Conservation (phyloP, 2,888 invertebrate species). For the Eumacrocentrus americanus region DNA sequence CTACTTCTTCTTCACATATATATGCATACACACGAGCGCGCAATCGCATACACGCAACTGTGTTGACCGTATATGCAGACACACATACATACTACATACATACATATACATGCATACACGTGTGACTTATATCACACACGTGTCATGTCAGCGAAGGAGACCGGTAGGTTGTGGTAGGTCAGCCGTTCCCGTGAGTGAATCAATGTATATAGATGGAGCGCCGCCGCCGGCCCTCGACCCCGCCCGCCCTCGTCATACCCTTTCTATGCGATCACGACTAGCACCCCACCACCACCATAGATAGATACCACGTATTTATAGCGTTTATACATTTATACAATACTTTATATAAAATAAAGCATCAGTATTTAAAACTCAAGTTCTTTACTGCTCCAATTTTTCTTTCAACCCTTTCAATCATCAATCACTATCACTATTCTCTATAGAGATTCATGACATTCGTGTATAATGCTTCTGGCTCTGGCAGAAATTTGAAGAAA, state of each 20-base stretch:
- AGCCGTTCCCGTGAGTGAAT: slow-evolving; percentile 60
- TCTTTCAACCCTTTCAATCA: neutral
- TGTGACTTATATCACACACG: slow-evolving; percentile 50
- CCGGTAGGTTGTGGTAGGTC: slow-evolving; percentile 61
- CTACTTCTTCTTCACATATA: slow-evolving; percentile 37
- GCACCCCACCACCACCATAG: slow-evolving; percentile 61
- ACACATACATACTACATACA: slow-evolving; percentile 49
- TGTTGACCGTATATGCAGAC: slow-evolving; percentile 34
- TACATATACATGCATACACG: slow-evolving; percentile 52
- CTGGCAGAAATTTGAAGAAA: too few relatives aligned
- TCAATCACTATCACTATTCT: neutral
- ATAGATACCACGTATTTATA: slow-evolving; percentile 63
- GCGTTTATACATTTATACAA: slow-evolving; percentile 63
- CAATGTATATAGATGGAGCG: slow-evolving; percentile 62
- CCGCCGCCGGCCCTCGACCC: slow-evolving; percentile 61
- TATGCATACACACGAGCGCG: slow-evolving; percentile 29
- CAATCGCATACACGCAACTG: slow-evolving; percentile 26
- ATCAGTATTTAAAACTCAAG: slow-evolving; percentile 61
- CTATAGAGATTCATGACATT: neutral
- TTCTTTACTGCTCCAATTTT: neutral
- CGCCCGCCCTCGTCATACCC: slow-evolving; percentile 61
- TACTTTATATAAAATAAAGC: slow-evolving; percentile 63
- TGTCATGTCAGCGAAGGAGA: slow-evolving; percentile 57
- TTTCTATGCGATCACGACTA: slow-evolving; percentile 62
- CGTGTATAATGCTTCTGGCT: too few relatives aligned